phyloP scores from a whole-genome alignment of 2,888 invertebrate species.

The Oscheius myriophilus region DNA sequence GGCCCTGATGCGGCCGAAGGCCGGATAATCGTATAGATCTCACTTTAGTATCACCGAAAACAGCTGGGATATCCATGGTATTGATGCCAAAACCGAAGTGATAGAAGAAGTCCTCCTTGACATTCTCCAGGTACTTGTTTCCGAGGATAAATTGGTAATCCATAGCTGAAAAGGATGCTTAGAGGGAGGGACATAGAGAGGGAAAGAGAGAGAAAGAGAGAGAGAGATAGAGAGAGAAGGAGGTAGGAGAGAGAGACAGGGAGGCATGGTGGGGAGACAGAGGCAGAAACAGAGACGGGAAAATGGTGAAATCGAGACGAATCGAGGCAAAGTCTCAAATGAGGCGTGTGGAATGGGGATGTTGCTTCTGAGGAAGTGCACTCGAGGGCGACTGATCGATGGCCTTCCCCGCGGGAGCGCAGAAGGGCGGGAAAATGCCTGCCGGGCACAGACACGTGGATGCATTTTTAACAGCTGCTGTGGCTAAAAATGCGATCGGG shows the following conservation, averaged over 20 bases:
- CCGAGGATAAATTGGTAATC: constrained; percentile 19
- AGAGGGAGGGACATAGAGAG: not conserved
- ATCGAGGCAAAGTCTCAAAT: not conserved
- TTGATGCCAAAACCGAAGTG: constrained; percentile 65
- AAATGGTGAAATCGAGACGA: not conserved
- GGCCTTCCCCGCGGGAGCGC: no score
- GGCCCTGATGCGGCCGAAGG: no score
- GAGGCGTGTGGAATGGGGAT: not conserved
- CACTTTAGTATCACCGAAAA: constrained; percentile 57
- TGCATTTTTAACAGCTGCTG: no score
- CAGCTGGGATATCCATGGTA: constrained; percentile 53
- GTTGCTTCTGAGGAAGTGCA: no score
- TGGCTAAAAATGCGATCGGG: no score
- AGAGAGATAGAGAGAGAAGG: not conserved
- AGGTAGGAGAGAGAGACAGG: not conserved
- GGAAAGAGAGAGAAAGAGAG: not conserved
- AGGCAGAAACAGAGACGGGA: not conserved
- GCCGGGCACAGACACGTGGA: no score
- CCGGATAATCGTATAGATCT: no score
- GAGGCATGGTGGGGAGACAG: not conserved
- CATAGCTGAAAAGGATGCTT: not conserved
- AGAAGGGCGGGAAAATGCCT: no score
- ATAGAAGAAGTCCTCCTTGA: constrained; percentile 58
- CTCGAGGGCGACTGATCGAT: no score
- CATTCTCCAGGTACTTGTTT: constrained; percentile 53